Conservation (phyloP, 1,140 invertebrate genomes). For the Cardiocondyla obscurior region DNA sequence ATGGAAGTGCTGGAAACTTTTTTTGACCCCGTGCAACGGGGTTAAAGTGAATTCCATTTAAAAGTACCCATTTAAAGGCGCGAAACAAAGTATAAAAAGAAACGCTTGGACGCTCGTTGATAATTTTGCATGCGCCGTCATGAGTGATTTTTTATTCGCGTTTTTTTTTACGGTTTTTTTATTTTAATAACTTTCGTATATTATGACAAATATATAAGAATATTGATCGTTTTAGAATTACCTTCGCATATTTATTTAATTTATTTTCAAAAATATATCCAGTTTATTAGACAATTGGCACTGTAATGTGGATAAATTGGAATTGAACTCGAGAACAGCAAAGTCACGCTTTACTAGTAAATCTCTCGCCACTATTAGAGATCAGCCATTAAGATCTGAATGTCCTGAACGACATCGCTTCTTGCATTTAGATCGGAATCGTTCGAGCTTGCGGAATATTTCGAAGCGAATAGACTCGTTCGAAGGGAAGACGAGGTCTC, state of each 20-base stretch:
- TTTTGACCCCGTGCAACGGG: not conserved
- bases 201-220: not conserved
- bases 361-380: conserved; percentile 46
- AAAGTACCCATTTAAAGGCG: conserved; percentile 3
- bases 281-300: conserved; percentile 21
- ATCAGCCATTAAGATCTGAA: conserved; percentile 47
- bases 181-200: not conserved
- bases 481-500: not conserved
- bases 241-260: not conserved
- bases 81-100: not conserved
- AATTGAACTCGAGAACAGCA: conserved; percentile 21
- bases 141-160: not conserved
- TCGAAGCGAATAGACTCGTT: conserved; percentile 35
- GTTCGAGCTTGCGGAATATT: conserved; percentile 46
- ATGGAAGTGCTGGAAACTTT: not conserved
- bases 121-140: conserved; percentile 33
- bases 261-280: not conserved
- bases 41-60: not conserved
- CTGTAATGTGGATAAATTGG: conserved; percentile 28
- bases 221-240: not conserved
- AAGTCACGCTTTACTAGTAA: conserved; percentile 50
- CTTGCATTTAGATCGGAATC: conserved; percentile 54
- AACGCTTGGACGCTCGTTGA: conserved; percentile 4
- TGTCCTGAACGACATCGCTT: conserved; percentile 36
- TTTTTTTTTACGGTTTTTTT: not conserved